A percentile compares a stretch with the other conserved stretches of the same genome.
phyloP scores from a whole-genome alignment of 1,140 invertebrate genomes.

The Drepana arcuata region DNA sequence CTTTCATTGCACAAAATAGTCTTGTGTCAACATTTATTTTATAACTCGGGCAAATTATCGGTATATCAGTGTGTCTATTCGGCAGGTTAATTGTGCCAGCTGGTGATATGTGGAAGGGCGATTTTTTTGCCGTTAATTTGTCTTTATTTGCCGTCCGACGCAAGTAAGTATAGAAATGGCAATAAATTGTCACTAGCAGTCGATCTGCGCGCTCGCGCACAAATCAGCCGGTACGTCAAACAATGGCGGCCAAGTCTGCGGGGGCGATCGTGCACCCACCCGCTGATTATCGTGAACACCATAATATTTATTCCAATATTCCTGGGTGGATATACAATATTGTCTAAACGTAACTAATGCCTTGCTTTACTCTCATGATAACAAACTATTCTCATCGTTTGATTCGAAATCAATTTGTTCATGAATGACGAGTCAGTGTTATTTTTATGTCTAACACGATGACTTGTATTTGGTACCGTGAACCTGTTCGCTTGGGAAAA shows the following conservation, averaged over 20 bases:
- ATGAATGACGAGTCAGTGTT: too few relatives aligned
- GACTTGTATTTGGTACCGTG: constrained; percentile 35
- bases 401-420: too few relatives aligned
- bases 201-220: constrained; percentile 46
- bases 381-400: too few relatives aligned
- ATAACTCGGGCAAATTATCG: too few relatives aligned
- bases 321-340: too few relatives aligned
- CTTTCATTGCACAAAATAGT: too few relatives aligned
- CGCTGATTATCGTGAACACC: constrained; percentile 38
- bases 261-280: constrained; percentile 48
- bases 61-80: too few relatives aligned
- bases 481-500: constrained; percentile 49
- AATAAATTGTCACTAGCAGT: constrained; percentile 44
- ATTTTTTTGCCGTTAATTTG: constrained; percentile 43
- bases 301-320: constrained; percentile 19
- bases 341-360: constrained; percentile 18
- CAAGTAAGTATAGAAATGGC: constrained; percentile 39
- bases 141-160: constrained; percentile 20
- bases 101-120: constrained; percentile 19
- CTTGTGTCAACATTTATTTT: too few relatives aligned
- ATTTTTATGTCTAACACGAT: constrained; percentile 17
- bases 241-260: constrained; percentile 44
- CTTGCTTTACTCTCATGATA: constrained; percentile 5
- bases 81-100: constrained; percentile 16
- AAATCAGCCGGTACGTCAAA: constrained; percentile 53